A percentile compares a stretch with the other conserved stretches of the same genome.
These are phyloP conservation scores for Pipistrellus pipistrellus DNA, from an alignment of 2,797 vertebrate species.

Conservation along the genomic window DNA sequence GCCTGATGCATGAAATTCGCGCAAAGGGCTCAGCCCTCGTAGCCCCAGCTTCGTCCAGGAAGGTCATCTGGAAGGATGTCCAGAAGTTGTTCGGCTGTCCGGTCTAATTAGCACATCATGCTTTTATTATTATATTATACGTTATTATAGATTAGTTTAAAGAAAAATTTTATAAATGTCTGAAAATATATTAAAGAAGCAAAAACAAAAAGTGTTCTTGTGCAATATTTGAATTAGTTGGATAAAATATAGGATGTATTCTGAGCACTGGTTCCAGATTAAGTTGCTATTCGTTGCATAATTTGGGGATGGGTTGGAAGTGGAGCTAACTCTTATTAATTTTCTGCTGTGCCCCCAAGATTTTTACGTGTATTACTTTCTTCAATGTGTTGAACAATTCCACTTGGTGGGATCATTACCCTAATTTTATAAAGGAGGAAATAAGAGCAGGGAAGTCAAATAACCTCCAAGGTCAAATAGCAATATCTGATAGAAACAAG, in stretches of 20 bases:
- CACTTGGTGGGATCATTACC: neutral
- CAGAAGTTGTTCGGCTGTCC: no score
- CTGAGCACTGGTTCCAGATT: neutral
- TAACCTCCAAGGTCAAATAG: neutral
- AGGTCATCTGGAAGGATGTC: no score
- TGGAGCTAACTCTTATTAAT: conserved; percentile 30
- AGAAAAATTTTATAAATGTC: neutral
- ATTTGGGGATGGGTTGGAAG: neutral
- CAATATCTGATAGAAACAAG: neutral
- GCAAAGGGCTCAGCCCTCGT: no score
- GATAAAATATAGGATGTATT: conserved; percentile 26
- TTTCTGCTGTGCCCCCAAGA: neutral
- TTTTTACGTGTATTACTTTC: neutral
- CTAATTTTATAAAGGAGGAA: conserved; percentile 2
- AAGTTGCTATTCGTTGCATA: neutral
- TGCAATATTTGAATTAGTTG: neutral
- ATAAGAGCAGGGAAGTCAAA: conserved; percentile 16
- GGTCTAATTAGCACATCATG: no score
- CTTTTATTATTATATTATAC: no score
- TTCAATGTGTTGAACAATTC: neutral
- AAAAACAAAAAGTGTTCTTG: neutral
- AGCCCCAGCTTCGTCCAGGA: no score
- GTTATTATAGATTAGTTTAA: neutral
- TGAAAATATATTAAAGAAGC: neutral
- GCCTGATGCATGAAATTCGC: no score